Percentiles rank a stretch among this genome's conserved stretches.
phyloP scores from a whole-genome alignment of 2,888 invertebrate species.

The Anagyrus pseudococci region DNA sequence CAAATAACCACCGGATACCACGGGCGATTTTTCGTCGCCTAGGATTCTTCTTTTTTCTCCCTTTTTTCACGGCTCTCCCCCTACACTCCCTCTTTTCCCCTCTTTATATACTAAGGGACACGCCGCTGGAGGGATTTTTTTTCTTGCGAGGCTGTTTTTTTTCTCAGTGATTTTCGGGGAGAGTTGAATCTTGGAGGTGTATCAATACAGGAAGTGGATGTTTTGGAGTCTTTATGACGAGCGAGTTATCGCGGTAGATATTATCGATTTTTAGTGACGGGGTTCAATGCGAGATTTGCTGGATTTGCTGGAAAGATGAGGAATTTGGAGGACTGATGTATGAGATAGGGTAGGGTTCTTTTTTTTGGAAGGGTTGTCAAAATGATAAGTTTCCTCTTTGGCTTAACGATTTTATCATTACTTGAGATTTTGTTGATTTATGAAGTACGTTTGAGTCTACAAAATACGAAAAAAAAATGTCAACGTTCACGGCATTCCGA shows the following conservation, averaged over 20 bases:
- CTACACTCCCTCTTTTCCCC: constrained; percentile 5
- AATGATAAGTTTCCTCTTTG: too few relatives aligned
- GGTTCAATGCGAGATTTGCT: too few relatives aligned
- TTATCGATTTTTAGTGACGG: constrained; percentile 28
- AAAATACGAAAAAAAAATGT: too few relatives aligned
- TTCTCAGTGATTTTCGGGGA: constrained; percentile 8
- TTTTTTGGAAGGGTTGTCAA: too few relatives aligned
- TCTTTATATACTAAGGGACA: background rate
- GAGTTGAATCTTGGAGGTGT: constrained; percentile 26
- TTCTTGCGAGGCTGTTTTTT: constrained; percentile 10
- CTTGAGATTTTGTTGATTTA: too few relatives aligned
- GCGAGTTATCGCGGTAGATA: constrained; percentile 31
- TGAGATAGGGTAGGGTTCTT: background rate
- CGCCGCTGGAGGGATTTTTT: constrained; percentile 1
- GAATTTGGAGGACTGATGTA: background rate
- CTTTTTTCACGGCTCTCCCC: background rate
- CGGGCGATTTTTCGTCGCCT: constrained; percentile 35
- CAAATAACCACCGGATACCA: constrained; percentile 27
- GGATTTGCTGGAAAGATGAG: background rate
- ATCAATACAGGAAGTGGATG: constrained; percentile 34
- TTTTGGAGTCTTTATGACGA: constrained; percentile 36
- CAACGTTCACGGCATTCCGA: too few relatives aligned
- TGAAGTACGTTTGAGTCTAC: too few relatives aligned
- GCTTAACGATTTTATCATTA: too few relatives aligned
- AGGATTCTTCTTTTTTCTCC: constrained; percentile 4